phyloP scores from a whole-genome alignment of 2,888 invertebrate genomes.

The Slavum lentiscoides region DNA sequence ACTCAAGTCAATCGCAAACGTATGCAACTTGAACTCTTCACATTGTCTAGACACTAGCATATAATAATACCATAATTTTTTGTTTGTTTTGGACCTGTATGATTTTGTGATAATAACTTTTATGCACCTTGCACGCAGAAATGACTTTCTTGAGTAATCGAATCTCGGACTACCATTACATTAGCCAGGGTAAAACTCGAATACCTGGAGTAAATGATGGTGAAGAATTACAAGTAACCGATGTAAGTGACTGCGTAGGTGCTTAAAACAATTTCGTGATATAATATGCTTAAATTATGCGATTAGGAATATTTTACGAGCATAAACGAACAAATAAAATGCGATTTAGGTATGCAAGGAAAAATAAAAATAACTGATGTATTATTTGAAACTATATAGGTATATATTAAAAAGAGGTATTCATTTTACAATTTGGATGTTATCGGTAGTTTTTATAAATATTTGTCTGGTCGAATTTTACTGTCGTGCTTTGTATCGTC shows the following conservation, averaged over 20 bases:
- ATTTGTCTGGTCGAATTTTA: not conserved
- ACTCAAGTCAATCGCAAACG: constrained; percentile 24
- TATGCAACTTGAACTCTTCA: constrained; percentile 18
- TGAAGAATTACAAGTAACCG: constrained; percentile 80
- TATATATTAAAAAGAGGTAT: constrained; percentile 12
- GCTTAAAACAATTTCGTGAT: not conserved
- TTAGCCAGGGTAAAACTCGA: constrained; percentile 90
- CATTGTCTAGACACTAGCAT: constrained; percentile 2
- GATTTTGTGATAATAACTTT: constrained; percentile 48
- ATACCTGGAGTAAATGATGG: constrained; percentile 90
- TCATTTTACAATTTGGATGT: not conserved
- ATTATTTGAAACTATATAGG: not conserved
- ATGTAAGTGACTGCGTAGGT: constrained; percentile 67
- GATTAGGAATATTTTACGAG: constrained; percentile 6
- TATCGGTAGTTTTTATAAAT: not conserved
- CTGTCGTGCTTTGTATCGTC: constrained; percentile 21
- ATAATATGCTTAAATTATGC: constrained; percentile 11
- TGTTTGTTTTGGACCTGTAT: constrained; percentile 37
- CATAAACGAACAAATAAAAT: constrained; percentile 29
- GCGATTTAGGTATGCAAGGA: constrained; percentile 24
- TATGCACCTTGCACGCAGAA: constrained; percentile 55
- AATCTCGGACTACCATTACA: constrained; percentile 72
- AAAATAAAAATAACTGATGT: constrained; percentile 3
- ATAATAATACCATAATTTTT: not conserved
- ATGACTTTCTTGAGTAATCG: constrained; percentile 72